Conservation (phyloP, 1,140 invertebrate genomes). For the Drosophila truncata region DNA sequence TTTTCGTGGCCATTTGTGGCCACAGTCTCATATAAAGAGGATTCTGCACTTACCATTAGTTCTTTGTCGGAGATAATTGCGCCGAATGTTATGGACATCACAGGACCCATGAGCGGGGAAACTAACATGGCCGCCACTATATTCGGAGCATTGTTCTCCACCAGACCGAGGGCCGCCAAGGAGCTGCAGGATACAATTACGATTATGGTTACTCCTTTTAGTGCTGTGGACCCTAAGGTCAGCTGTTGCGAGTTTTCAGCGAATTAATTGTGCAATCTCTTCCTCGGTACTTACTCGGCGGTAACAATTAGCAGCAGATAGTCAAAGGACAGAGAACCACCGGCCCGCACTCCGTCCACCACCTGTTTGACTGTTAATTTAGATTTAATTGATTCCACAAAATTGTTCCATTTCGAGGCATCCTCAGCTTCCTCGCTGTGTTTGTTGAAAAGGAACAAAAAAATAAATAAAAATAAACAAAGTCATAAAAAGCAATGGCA, state of each 20-base stretch:
- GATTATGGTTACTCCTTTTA: constrained; percentile 2
- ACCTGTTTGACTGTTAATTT: constrained; percentile 94
- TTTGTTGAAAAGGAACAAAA: neutral
- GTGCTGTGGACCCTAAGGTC: neutral
- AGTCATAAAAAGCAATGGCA: constrained; percentile 35
- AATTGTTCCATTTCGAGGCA: constrained; percentile 89
- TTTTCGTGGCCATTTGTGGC: constrained; percentile 20
- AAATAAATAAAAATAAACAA: constrained; percentile 63
- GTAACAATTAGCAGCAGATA: constrained; percentile 92
- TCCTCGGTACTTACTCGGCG: constrained; percentile 89
- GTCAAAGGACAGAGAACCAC: constrained; percentile 93
- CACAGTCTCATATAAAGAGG: constrained; percentile 23
- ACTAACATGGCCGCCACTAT: constrained; percentile 95
- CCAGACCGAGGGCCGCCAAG: constrained; percentile 87
- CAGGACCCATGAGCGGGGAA: constrained; percentile 94
- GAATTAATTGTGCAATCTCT: constrained; percentile 4
- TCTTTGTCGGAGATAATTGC: constrained; percentile 91
- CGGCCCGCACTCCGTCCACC: constrained; percentile 91
- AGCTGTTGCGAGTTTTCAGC: constrained; percentile 6
- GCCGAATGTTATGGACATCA: constrained; percentile 94
- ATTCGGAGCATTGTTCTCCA: constrained; percentile 90
- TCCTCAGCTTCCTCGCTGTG: constrained; percentile 71
- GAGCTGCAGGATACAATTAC: constrained; percentile 82
- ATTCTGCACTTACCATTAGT: constrained; percentile 84
- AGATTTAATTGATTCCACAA: constrained; percentile 91